A percentile compares a stretch with the other conserved stretches of the same genome.
Evolutionary conservation across 2,113 vertebrate species (phyloP).

Genomic region (Orcinus orca): DNA sequence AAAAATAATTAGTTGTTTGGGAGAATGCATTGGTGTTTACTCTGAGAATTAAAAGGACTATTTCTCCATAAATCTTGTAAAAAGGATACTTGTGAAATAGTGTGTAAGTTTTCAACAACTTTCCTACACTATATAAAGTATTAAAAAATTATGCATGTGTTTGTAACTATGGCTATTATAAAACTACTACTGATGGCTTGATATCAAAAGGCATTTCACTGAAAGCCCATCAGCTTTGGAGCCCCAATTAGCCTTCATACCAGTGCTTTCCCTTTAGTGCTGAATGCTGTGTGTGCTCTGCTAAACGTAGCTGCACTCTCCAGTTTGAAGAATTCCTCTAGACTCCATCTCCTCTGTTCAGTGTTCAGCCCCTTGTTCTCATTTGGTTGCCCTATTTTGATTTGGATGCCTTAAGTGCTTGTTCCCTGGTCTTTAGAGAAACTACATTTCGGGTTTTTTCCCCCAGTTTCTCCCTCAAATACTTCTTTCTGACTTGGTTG

Average conservation of each 20-base stretch:
- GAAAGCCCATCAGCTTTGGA: background rate
- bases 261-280: background rate
- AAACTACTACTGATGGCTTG: background rate
- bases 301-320: background rate
- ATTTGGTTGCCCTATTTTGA: background rate
- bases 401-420: background rate
- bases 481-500: background rate
- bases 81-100: background rate
- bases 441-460: background rate
- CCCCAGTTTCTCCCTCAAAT: background rate
- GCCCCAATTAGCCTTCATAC: background rate
- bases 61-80: background rate
- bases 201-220: background rate
- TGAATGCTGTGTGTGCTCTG: background rate
- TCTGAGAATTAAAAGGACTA: background rate
- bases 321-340: background rate
- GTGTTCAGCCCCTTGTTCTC: background rate
- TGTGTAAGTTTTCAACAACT: background rate
- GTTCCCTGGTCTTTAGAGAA: background rate
- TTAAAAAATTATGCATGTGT: background rate
- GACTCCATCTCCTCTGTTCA: background rate
- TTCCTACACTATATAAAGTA: background rate
- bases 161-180: background rate
- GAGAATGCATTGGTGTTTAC: background rate
- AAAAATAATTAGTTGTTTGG: background rate